These are phyloP conservation scores for Elachura formosa DNA, from an alignment of 2,113 vertebrate genomes.

Conservation along the genomic window DNA sequence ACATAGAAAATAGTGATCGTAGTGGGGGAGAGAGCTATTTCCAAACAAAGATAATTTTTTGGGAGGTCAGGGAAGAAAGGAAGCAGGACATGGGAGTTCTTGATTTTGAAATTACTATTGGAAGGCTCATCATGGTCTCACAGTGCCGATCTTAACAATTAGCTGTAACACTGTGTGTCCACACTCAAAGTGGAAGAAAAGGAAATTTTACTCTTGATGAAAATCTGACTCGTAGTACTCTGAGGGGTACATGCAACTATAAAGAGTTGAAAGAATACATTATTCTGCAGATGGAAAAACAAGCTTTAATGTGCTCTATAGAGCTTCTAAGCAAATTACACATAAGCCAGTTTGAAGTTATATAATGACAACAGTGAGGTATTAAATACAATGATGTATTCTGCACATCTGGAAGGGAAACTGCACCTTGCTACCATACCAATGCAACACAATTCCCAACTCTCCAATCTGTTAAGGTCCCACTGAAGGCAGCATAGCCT, in stretches of 20 bases:
- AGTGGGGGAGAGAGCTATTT: not conserved
- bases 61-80: fast-evolving
- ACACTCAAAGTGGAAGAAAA: not conserved
- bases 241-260: not conserved
- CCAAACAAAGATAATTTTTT: not conserved
- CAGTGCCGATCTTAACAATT: not conserved
- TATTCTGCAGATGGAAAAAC: not conserved
- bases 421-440: too few species aligned
- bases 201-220: not conserved
- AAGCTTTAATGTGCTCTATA: not conserved
- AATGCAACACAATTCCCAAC: not conserved
- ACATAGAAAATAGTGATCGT: not conserved
- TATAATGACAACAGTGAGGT: not conserved
- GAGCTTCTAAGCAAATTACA: not conserved
- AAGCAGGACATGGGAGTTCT: not conserved
- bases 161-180: not conserved
- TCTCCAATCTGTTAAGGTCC: not conserved
- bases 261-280: not conserved
- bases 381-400: not conserved
- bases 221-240: not conserved
- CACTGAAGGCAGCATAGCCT: not conserved
- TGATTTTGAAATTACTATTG: not conserved
- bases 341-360: not conserved
- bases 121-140: not conserved
- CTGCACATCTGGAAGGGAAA: not conserved